Evolutionary conservation across 2,888 invertebrate species (phyloP).

Genomic region (Octonoba sinensis): DNA sequence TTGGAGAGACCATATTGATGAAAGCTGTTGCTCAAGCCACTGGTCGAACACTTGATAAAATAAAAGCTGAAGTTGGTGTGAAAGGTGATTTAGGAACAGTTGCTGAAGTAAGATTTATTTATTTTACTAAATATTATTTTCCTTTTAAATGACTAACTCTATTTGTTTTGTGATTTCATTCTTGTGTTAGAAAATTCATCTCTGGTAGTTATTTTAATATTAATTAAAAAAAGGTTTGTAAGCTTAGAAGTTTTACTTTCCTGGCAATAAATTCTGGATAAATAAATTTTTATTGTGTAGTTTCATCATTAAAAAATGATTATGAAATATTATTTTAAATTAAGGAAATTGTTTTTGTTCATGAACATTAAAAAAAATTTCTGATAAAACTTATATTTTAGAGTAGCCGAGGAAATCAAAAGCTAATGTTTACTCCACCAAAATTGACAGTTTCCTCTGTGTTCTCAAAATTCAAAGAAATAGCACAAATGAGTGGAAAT

Average conservation of each 20-base stretch:
- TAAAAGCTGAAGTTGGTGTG: constrained; percentile 80
- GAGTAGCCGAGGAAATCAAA: constrained; percentile 77
- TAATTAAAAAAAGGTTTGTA: constrained; percentile 7
- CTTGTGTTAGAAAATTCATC: background rate
- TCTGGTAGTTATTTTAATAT: background rate
- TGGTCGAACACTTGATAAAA: constrained; percentile 85
- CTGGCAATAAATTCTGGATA: too few relatives aligned
- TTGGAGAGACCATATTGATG: constrained; percentile 93
- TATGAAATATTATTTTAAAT: too few relatives aligned
- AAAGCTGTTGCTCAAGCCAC: constrained; percentile 93
- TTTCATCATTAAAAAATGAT: too few relatives aligned
- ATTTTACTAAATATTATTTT: background rate
- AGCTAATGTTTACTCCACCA: constrained; percentile 88
- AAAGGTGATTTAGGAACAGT: constrained; percentile 92
- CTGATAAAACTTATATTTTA: constrained; percentile 58
- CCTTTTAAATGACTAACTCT: constrained; percentile 1
- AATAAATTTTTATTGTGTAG: too few relatives aligned
- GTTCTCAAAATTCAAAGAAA: constrained; percentile 85
- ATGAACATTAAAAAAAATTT: too few relatives aligned
- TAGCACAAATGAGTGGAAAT: constrained; percentile 87
- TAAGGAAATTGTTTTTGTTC: too few relatives aligned
- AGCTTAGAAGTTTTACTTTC: background rate
- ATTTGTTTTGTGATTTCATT: background rate
- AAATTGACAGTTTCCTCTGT: constrained; percentile 82
- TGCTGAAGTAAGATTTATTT: constrained; percentile 80